A percentile compares a stretch with the other conserved stretches of the same genome.
These are phyloP conservation scores for Merops nubicus DNA, from an alignment of 2,113 vertebrate species.

Conservation along the genomic window DNA sequence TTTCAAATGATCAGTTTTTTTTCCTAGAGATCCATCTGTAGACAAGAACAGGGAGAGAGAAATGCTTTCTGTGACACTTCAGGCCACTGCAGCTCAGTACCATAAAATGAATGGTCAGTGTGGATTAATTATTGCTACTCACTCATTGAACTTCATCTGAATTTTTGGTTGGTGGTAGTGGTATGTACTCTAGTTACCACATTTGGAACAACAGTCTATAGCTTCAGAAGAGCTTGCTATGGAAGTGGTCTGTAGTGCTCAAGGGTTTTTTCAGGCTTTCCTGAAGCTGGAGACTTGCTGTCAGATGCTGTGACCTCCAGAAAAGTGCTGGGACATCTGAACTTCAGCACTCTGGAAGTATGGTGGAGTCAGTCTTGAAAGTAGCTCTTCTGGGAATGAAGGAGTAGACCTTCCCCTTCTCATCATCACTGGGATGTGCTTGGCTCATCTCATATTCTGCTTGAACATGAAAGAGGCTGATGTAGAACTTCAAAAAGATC, in stretches of 20 bases:
- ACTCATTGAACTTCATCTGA: background rate
- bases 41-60: background rate
- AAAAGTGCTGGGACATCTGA: background rate
- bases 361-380: background rate
- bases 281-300: background rate
- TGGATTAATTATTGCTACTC: background rate
- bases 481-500: background rate
- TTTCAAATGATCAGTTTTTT: background rate
- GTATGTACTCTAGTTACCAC: background rate
- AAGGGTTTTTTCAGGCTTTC: background rate
- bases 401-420: background rate
- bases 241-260: background rate
- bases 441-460: background rate
- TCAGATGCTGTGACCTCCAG: background rate
- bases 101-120: background rate
- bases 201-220: background rate
- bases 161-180: fast-evolving
- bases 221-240: background rate
- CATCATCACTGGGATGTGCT: background rate
- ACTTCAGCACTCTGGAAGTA: background rate
- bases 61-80: background rate
- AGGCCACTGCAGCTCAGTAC: background rate
- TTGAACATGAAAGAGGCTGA: background rate
- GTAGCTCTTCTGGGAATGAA: background rate
- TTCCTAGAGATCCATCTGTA: background rate